phyloP scores from a whole-genome alignment of 2,888 invertebrate genomes.

The Biston betularia region DNA sequence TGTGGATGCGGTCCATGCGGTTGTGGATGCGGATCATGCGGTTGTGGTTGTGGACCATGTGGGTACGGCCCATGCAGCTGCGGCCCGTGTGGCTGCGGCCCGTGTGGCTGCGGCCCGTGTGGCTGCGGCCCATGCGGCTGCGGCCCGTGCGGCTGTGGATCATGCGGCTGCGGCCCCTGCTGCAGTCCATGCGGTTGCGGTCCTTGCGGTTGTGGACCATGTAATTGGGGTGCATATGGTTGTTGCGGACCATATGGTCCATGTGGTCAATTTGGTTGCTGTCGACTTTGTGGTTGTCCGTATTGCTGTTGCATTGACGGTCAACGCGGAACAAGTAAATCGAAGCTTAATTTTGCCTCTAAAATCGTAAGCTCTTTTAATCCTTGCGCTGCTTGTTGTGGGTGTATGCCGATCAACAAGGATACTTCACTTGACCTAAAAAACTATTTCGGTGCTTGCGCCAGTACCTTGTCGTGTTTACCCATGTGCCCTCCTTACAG shows the following conservation, averaged over 20 bases:
- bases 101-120: neutral
- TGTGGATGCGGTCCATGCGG: conserved; percentile 7
- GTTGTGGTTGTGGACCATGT: conserved; percentile 5
- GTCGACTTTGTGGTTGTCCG: neutral
- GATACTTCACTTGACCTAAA: neutral
- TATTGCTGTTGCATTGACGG: neutral
- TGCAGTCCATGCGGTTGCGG: neutral
- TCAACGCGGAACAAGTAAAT: neutral
- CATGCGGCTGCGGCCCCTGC: conserved; percentile 2
- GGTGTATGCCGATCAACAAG: conserved; percentile 9
- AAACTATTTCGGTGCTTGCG: conserved; percentile 1
- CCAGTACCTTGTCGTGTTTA: conserved; percentile 31
- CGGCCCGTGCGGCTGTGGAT: neutral
- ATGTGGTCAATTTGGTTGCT: neutral
- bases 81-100: conserved; percentile 34
- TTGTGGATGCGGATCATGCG: neutral
- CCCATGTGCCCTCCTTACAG: conserved; percentile 32
- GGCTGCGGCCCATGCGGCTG: neutral
- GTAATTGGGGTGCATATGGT: neutral
- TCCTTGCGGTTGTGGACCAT: neutral
- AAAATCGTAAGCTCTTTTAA: neutral
- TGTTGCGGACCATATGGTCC: neutral
- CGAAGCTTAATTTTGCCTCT: neutral
- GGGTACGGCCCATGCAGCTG: neutral
- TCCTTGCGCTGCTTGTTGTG: conserved; percentile 24